Evolutionary conservation across 2,888 invertebrate species (phyloP), one percentile per base, ranked within the genome.

Genomic region (Drosophila tripunctata): DNA sequence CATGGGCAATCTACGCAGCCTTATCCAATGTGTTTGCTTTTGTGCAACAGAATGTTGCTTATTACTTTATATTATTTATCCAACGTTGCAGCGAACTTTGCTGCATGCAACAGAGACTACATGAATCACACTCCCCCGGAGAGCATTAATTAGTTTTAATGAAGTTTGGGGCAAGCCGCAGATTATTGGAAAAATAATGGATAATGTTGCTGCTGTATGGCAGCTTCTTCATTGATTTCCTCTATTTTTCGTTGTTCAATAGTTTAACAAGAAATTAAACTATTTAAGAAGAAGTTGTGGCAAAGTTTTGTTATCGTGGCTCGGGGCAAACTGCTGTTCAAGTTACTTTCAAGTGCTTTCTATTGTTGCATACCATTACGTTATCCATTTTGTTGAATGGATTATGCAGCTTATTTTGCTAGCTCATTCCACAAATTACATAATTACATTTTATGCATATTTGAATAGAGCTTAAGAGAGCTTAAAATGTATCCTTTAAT

Each of bases 141-240:
- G 55, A 58, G 44, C 55, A 74, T 77, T 83, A 86, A 80, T 80
- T 67, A 77, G 78, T 77, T 86, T 83, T 65, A 73, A 80, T 80
- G 61, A 64, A 73, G 66, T 65, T 73, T 69, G 52, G 30, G 61
- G 50, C 43, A 4, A 40, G 36, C 38, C 51, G 48, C 15, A 10
- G 35, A 14, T 43, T 50, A 38, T 35, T n/a, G 38, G 10, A 15
- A 41, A 44, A 17, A 43, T 33, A 62, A 52, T 17, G 24, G 14
- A 12, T 30, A 17, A 40, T 31, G n/a, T 10, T 30, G 56, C 24
- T 40, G 14, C 33, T 38, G n/a, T 4, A 17, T 1, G 21, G 24
- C 24, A 44, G 10, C 15, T 10, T 30, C 7, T 19, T 27, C 4
- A 4, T 2, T 7, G n/a, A 12, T 22, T 21, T 48, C 10, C 2